Base-by-base conservation (phyloP, 2,888 invertebrate species). In the Axea sp. region DNA sequence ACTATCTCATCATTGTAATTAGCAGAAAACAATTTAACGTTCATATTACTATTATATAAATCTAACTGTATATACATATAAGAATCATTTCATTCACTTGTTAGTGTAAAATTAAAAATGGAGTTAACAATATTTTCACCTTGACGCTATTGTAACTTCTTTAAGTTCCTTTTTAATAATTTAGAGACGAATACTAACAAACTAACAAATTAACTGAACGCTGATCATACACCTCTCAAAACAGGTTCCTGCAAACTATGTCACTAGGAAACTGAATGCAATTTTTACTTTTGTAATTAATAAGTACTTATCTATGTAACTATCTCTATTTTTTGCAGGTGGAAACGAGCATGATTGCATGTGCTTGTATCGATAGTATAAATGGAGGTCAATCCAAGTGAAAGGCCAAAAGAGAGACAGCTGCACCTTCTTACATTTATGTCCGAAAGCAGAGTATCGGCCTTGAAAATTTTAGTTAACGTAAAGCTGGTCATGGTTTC, bases 401-500 rank as follows among this genome's bases (percentile, higher is more conserved):
- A 72, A 72, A 72, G 72, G 72, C 64, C 72, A 62, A 45, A 64
- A 64, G 72, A 51, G 57, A 49, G 64, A 28, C 68, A 53, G 43
- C 49, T 33, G 43, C 68, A 59, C 68, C 57, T 67, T 57, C 51
- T 22, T 28, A 55, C 12, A 49, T 31, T 39, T 28, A 59, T 43
- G 30, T 31, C 53, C 57, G 57, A 64, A 71, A 64, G 49, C 59
- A 64, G 51, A 55, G 51, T 15, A 22, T 8, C 28, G 55, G 31
- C 71, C 71, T 64, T 71, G 71, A 64, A 71, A 71, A 49, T 62
- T 71, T 62, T 55, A 71, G 17, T 64, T 49, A 57, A 55, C 71
- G 62, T 71, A 71, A 64, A 71, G 71, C 71, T 71, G 71, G 71
- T 71, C 71, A 71, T 71, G 62, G 71, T 71, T 71, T 49, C 62